Conservation (phyloP, 1,140 invertebrate species). For the Streblospio benedicti region DNA sequence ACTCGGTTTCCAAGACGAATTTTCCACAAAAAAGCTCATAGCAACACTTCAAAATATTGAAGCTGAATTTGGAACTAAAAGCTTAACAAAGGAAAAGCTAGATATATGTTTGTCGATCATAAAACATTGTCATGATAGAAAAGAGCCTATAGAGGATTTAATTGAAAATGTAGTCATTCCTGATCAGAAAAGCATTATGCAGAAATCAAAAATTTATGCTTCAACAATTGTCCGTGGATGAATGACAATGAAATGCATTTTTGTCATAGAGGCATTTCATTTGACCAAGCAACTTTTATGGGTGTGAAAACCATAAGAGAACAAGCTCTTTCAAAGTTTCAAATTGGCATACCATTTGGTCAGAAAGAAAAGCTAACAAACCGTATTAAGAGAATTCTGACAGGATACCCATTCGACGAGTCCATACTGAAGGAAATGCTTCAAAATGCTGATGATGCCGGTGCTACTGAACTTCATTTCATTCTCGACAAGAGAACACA, state of each 20-base stretch:
- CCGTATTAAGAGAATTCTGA: conserved; percentile 28
- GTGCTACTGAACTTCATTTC: conserved; percentile 30
- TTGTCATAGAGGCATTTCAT: conserved; percentile 7
- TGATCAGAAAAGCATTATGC: no score
- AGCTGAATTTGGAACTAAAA: no score
- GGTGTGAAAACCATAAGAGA: conserved; percentile 16
- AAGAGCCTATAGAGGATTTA: no score
- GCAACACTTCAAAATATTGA: no score
- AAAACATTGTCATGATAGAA: no score
- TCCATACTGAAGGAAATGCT: conserved; percentile 29
- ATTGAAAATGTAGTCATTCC: no score
- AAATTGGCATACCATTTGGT: conserved; percentile 22
- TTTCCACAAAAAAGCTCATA: no score
- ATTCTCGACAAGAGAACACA: conserved; percentile 26
- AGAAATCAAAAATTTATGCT: no score
- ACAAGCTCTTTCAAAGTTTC: background rate
- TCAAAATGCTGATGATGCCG: conserved; percentile 46
- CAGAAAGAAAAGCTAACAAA: conserved; percentile 31
- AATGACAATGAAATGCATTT: conserved; percentile 5
- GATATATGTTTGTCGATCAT: no score
- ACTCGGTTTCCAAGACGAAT: no score
- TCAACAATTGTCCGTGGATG: no score
- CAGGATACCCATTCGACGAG: conserved; percentile 29
- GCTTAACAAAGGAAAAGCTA: no score
- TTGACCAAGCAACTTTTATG: conserved; percentile 7